Evolutionary conservation across 1,140 invertebrate genomes (phyloP), one percentile per base, ranked within the genome.

Genomic region (Agrilus planipennis): DNA sequence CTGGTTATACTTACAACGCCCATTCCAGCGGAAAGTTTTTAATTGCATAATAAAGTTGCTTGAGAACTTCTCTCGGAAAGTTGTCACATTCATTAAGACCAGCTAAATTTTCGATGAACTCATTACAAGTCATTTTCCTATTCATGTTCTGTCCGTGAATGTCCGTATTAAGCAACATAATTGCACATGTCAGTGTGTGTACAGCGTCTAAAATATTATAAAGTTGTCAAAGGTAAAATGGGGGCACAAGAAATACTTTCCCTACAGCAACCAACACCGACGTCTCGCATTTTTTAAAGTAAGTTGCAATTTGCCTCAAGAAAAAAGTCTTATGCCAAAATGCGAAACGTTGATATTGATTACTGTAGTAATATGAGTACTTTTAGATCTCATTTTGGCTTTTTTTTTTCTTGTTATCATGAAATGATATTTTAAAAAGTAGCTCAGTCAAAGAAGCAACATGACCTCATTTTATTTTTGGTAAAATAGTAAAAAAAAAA

Each of bases 91-190:
- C 91, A 65, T 96, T 97, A 47, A 97, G 74, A 45, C 92, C 91
- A 11, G 87, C 79, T 34, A 99, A 68, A 71, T 98, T 98, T 55
- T 96, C 89, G 28, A 98, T 89, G 64, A 99, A 99, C 64, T 97
- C 93, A 5, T 80, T 76, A 65, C 89, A 92, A 2, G 88, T 86
- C 94, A 99, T 99, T 64, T 90, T 93, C 29, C 89, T 76, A 44
- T 80, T 81, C 45, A 84, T 81, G 65, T 79, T 87, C 64, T 85
- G 79, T 32, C 88, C 89, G 69, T 99, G 93, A 39, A 99, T 74
- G 74, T 99, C 94, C 21, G 93, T 96, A 68, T 99, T 99, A 31
- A 99, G 76, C 54, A 99, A 69, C 89, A 99, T 93, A 60, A 99
- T 90, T 46, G 95, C 95, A 75, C 95, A 99, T 31, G 92, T 95